phyloP scores from a whole-genome alignment of 1,140 invertebrate genomes.

The Heliconius congener region DNA sequence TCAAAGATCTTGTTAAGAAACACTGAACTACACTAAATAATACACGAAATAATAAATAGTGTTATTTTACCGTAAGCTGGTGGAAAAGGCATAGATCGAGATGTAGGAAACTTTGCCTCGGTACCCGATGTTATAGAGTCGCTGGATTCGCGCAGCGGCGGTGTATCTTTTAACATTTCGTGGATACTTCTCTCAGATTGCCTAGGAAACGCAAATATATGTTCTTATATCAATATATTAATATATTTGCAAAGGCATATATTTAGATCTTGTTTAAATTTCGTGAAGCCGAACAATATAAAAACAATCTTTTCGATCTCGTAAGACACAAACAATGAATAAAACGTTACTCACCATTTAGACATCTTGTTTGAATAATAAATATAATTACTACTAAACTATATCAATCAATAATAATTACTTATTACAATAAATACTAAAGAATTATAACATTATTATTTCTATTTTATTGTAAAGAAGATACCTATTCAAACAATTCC shows the following conservation, averaged over 20 bases:
- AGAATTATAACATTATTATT: slow-evolving; percentile 26
- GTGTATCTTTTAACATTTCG: slow-evolving; percentile 93
- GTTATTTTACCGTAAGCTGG: slow-evolving; percentile 65
- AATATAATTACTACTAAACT: slow-evolving; percentile 12
- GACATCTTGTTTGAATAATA: slow-evolving; percentile 54
- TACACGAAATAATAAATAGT: neutral
- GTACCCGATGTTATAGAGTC: slow-evolving; percentile 88
- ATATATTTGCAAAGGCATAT: neutral
- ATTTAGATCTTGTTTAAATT: neutral
- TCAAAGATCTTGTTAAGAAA: no score
- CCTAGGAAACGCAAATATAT: slow-evolving; percentile 45
- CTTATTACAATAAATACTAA: neutral
- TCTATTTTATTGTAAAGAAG: neutral
- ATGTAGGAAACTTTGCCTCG: slow-evolving; percentile 79
- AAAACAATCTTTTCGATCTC: slow-evolving; percentile 6
- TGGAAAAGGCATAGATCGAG: slow-evolving; percentile 78
- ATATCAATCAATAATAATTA: slow-evolving; percentile 14
- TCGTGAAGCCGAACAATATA: neutral
- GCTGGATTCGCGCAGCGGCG: slow-evolving; percentile 89
- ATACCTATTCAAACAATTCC: slow-evolving; percentile 28
- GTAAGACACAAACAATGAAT: slow-evolving; percentile 29
- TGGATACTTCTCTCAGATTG: slow-evolving; percentile 89
- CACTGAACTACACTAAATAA: no score
- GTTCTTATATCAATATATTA: neutral
- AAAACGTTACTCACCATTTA: slow-evolving; percentile 60